Conservation (phyloP, 2,797 vertebrate species). For the Phataginus tetradactyla region DNA sequence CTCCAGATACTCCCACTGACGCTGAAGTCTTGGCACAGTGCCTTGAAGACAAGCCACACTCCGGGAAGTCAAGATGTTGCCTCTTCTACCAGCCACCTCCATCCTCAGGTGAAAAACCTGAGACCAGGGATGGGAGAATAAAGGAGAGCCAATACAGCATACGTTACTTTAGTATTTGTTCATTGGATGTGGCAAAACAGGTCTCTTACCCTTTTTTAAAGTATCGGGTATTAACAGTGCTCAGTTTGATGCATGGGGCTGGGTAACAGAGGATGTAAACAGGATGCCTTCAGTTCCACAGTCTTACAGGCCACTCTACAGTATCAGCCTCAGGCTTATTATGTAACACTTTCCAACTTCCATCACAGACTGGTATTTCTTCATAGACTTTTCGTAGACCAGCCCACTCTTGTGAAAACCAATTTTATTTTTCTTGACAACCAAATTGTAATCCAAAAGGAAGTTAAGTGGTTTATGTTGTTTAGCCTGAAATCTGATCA, state of each 20-base stretch:
- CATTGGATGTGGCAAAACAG: not conserved
- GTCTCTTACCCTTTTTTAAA: not conserved
- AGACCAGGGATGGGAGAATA: not conserved
- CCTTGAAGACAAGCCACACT: not conserved
- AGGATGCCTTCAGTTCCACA: not conserved
- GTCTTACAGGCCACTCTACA: conserved; percentile 34
- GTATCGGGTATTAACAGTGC: not conserved
- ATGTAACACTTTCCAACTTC: not conserved
- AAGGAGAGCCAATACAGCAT: not conserved
- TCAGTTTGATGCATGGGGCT: conserved; percentile 13
- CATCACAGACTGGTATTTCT: conserved; percentile 11
- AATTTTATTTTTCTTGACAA: not conserved
- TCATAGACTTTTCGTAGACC: not conserved
- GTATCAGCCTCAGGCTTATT: not conserved
- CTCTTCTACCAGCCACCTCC: not conserved
- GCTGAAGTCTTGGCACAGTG: not conserved
- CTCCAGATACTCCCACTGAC: not conserved
- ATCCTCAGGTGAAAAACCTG: not conserved
- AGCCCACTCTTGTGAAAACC: conserved; percentile 17
- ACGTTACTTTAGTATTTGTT: not conserved
- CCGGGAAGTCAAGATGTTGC: not conserved
- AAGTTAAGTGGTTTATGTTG: conserved; percentile 34
- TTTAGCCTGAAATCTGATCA: not conserved
- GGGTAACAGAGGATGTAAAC: conserved; percentile 52
- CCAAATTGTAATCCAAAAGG: conserved; percentile 3